Percentiles rank a stretch among this genome's conserved stretches.
Evolutionary conservation across 2,113 vertebrate species (phyloP).

Genomic region (Menura novaehollandiae): DNA sequence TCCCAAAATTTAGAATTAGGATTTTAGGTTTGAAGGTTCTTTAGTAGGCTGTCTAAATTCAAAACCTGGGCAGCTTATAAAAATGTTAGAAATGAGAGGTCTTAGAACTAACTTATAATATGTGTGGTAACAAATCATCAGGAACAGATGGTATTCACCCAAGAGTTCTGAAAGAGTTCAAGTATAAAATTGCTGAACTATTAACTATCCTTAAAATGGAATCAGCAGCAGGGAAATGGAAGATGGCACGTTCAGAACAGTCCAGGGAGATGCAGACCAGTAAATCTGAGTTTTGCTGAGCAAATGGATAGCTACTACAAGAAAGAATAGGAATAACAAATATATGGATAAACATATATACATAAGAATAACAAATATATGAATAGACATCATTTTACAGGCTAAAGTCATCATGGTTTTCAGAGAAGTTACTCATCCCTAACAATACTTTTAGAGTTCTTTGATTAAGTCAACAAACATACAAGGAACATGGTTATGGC

Average conservation of each 20-base stretch:
- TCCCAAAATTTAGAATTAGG: not conserved
- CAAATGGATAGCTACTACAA: not conserved
- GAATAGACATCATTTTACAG: not conserved
- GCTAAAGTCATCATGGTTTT: not conserved
- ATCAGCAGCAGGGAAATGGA: not conserved
- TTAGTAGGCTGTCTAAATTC: not conserved
- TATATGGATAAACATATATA: not conserved
- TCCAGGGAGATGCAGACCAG: not conserved
- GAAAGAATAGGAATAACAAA: not conserved
- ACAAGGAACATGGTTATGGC: not conserved
- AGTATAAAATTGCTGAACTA: not conserved
- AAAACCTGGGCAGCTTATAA: not conserved
- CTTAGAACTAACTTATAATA: not conserved
- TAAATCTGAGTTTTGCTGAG: not conserved
- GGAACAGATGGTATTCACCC: not conserved
- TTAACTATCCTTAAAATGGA: not conserved
- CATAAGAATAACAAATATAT: not conserved
- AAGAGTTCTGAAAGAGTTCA: not conserved
- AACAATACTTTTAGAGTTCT: not conserved
- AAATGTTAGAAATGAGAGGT: not conserved
- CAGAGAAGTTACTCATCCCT: not conserved
- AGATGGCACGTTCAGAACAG: not conserved
- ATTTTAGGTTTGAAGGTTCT: not conserved
- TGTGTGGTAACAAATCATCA: not conserved
- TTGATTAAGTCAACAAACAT: not conserved